These are phyloP conservation scores for Sinohyriopsis cumingii DNA, from an alignment of 2,888 invertebrate genomes.

Conservation along the genomic window DNA sequence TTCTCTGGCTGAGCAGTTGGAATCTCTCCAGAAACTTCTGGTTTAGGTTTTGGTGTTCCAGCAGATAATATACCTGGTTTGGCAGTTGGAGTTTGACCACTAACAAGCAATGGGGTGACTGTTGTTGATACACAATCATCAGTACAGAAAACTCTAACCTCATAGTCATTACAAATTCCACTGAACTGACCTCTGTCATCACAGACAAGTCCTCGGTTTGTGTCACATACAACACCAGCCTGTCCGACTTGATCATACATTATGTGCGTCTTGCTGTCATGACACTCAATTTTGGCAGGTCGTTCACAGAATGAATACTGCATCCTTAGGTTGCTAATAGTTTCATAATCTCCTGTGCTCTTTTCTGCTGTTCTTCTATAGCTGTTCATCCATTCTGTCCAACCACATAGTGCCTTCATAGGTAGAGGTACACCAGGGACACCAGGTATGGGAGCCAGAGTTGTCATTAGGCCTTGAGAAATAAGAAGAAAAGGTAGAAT, in stretches of 20 bases:
- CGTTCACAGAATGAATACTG: slow-evolving; percentile 54
- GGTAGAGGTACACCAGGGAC: slow-evolving; percentile 35
- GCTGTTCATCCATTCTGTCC: slow-evolving; percentile 85
- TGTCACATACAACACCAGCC: slow-evolving; percentile 81
- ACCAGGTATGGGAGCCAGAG: slow-evolving; percentile 16
- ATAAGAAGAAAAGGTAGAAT: too few species aligned
- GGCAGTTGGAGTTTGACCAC: slow-evolving; percentile 14
- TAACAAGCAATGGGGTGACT: slow-evolving; percentile 7
- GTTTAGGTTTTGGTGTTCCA: slow-evolving; percentile 20
- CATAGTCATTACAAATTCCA: slow-evolving; percentile 59
- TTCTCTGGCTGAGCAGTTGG: slow-evolving; percentile 23
- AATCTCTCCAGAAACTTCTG: slow-evolving; percentile 17
- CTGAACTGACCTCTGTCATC: slow-evolving; percentile 48
- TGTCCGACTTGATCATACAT: slow-evolving; percentile 82
- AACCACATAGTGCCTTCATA: slow-evolving; percentile 69
- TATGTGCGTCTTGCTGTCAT: slow-evolving; percentile 79
- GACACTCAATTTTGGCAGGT: slow-evolving; percentile 81
- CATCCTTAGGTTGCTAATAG: slow-evolving; percentile 48
- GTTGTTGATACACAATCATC: slow-evolving; percentile 34
- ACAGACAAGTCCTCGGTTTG: slow-evolving; percentile 54
- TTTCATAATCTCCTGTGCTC: slow-evolving; percentile 65
- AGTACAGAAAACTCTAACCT: slow-evolving; percentile 69
- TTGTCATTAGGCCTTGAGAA: slow-evolving; percentile 2
- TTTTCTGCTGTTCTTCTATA: slow-evolving; percentile 39
- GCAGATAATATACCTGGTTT: slow-evolving; percentile 9